phyloP scores from a whole-genome alignment of 2,888 invertebrate genomes.

The Cryptops parisi region DNA sequence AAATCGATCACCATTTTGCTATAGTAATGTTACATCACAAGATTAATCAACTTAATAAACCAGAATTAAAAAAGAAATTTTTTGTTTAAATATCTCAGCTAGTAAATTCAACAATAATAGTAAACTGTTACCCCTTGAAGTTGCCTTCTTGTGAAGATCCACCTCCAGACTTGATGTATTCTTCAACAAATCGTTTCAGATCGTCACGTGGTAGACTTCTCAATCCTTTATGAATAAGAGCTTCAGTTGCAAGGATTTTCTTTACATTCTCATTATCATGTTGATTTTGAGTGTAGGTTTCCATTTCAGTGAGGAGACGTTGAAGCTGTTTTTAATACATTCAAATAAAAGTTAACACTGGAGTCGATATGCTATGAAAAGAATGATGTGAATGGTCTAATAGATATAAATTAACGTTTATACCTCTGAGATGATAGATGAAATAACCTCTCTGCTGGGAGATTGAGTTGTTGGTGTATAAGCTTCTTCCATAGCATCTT shows the following conservation, averaged over 20 bases:
- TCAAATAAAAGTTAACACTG: too few relatives aligned
- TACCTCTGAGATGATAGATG: background rate
- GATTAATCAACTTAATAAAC: too few relatives aligned
- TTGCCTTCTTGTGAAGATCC: background rate
- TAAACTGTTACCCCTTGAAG: background rate
- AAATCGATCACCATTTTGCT: background rate
- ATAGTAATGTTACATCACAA: too few relatives aligned
- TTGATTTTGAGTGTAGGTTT: background rate
- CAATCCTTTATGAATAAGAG: background rate
- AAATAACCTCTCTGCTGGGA: background rate
- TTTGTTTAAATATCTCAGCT: too few relatives aligned
- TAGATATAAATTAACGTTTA: too few relatives aligned
- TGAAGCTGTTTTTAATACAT: background rate
- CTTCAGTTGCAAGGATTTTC: background rate
- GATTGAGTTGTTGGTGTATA: background rate
- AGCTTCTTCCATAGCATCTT: background rate
- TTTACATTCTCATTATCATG: background rate
- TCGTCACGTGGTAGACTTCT: background rate
- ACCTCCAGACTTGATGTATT: background rate
- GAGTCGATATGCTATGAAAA: too few relatives aligned
- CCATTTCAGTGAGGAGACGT: background rate
- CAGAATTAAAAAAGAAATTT: too few relatives aligned
- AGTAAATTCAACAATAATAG: too few relatives aligned
- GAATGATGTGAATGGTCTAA: too few relatives aligned
- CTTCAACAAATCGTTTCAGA: background rate